Percentiles rank a stretch among this genome's conserved stretches.
phyloP scores from a whole-genome alignment of 2,113 vertebrate genomes.

The Sciurus niger region DNA sequence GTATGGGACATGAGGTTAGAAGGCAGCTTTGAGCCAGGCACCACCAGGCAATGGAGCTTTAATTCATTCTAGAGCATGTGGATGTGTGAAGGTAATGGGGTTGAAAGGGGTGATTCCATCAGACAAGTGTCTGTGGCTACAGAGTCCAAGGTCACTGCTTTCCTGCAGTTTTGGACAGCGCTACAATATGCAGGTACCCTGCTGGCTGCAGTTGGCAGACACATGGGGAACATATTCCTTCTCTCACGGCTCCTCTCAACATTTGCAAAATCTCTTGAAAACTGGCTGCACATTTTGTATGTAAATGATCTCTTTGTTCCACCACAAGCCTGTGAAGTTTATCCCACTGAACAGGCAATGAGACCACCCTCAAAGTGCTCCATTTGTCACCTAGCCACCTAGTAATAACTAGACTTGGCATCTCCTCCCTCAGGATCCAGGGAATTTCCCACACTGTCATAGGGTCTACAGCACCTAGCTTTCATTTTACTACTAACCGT shows the following conservation, averaged over 20 bases:
- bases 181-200: not conserved
- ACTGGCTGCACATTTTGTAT: not conserved
- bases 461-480: not conserved
- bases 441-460: not conserved
- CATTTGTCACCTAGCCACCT: not conserved
- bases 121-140: conserved; percentile 19
- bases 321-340: not conserved
- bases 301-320: not conserved
- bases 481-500: not conserved
- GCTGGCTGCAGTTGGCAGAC: not conserved
- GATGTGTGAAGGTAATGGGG: not conserved
- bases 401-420: not conserved
- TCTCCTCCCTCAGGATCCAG: not conserved
- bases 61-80: not conserved
- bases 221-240: not conserved
- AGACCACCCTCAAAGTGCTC: not conserved
- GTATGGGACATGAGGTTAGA: not conserved
- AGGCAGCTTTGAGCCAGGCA: not conserved
- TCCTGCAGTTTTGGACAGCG: not conserved
- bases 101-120: not conserved
- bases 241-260: not conserved
- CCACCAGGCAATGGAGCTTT: not conserved
- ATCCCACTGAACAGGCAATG: not conserved
- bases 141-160: not conserved
- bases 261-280: not conserved